Base-by-base conservation (phyloP, 2,888 invertebrate genomes). In the Syrphus vitripennis region DNA sequence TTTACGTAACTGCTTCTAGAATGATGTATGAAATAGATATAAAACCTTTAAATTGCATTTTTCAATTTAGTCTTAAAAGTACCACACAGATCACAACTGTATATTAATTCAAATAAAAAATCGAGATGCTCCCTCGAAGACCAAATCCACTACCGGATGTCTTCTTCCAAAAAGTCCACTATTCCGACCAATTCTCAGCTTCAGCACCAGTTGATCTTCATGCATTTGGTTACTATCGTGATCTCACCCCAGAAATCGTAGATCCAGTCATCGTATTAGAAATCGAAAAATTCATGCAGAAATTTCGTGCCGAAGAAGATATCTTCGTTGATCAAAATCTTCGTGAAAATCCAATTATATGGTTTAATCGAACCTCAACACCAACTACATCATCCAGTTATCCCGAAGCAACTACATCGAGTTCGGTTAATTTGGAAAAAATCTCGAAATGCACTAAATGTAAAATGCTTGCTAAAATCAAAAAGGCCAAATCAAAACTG, bases 401-500 rank as follows among this genome's bases (percentile, higher is more conserved):
- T n/a, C 31, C 70, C 0, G 70, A 70, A 3, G 55, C 55, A 55
- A 67, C 19, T 26, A n/a, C 76, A 4, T 48, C 79, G 2, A 55
- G 16, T 12, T 53, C 90, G 90, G 40, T 91, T 90, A 75, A 90
- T 89, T 65, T 90, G 89, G 91, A 83, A 89, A 90, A 88, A 91
- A 90, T 78, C 89, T 90, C 88, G 91, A 91, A 84, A 90, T 91
- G 57, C 90, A 91, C 42, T 90, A 90, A 75, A 90, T 89, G 75
- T 91, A 89, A 91, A 83, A 90, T 90, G 88, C 90, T 90, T 75
- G 89, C 89, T 87, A 91, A 91, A 83, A 90, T 91, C 83, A 91
- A 91, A 87, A 91, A 90, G 80, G 90, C 91, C 50, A 90, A 90
- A 65, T 88, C 87, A 19, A 90, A 90, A 42, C 90, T 89, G 78